Conservation (phyloP, 2,888 invertebrate species). For the Hylaea fasciaria region DNA sequence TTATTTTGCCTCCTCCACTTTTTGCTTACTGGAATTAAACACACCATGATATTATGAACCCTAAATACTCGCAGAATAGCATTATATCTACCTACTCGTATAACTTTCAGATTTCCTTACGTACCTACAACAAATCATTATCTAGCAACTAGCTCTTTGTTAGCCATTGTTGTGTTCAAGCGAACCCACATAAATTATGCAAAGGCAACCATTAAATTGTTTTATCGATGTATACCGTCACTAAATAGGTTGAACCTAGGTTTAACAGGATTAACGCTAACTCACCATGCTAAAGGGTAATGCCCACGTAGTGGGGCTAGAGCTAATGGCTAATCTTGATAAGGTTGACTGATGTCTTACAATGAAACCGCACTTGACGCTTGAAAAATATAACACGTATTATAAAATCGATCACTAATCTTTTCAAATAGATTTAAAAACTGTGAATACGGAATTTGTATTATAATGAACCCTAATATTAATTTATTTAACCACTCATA, state of each 20-base stretch:
- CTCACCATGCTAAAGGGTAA: slow-evolving; percentile 29
- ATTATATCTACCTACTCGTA: too few relatives aligned
- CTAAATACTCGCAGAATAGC: too few relatives aligned
- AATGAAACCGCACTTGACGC: neutral
- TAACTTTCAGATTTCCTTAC: too few relatives aligned
- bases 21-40: too few relatives aligned
- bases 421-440: too few relatives aligned
- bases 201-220: slow-evolving; percentile 39
- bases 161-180: slow-evolving; percentile 16
- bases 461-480: too few relatives aligned
- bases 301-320: slow-evolving; percentile 15
- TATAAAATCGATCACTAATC: too few relatives aligned
- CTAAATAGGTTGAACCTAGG: slow-evolving; percentile 38
- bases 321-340: neutral
- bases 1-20: too few relatives aligned
- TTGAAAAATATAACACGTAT: too few relatives aligned
- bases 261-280: slow-evolving; percentile 34
- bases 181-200: slow-evolving; percentile 29
- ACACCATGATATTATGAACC: too few relatives aligned
- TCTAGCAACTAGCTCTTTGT: neutral
- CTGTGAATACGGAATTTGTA: too few relatives aligned
- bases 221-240: slow-evolving; percentile 38
- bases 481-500: too few relatives aligned
- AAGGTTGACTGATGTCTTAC: neutral
- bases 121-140: neutral